Conservation (phyloP, 92 coral and sea anemone species). For the Plumapathes pennacea region DNA sequence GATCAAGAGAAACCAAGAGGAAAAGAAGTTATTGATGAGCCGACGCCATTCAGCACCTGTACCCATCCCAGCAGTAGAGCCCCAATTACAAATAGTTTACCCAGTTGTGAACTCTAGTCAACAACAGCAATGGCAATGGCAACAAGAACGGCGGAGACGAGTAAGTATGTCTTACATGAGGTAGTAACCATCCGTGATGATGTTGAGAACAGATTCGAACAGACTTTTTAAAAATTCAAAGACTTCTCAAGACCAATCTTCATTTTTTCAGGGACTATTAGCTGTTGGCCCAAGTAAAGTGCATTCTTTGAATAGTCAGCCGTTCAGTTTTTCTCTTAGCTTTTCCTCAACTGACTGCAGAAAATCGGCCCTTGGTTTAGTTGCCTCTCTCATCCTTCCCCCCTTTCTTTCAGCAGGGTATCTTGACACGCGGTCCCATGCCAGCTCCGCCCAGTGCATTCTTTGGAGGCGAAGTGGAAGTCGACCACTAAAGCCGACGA, state of each 20-base stretch:
- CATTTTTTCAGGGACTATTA: too few species aligned
- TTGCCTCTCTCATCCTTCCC: not conserved
- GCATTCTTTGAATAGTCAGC: too few species aligned
- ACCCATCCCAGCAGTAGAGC: conserved; percentile 32
- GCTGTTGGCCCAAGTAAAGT: too few species aligned
- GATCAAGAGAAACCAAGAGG: conserved; percentile 50
- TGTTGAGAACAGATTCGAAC: too few species aligned
- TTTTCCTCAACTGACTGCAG: not conserved
- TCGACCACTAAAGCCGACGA: conserved; percentile 65
- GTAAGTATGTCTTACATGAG: conserved; percentile 48
- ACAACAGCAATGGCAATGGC: conserved; percentile 59
- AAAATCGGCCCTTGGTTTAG: not conserved
- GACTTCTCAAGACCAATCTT: too few species aligned
- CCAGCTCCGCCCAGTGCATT: conserved; percentile 78
- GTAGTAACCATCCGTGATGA: too few species aligned
- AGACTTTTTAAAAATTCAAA: too few species aligned
- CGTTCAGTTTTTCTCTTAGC: not conserved
- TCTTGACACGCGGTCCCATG: conserved; percentile 78
- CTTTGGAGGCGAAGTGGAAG: conserved; percentile 97
- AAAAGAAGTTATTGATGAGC: conserved; percentile 8
- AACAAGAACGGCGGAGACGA: conserved; percentile 83
- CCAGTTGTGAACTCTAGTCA: conserved; percentile 51
- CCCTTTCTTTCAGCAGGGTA: conserved; percentile 48
- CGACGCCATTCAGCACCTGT: conserved; percentile 55
- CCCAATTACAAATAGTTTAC: conserved; percentile 76